phyloP scores from a whole-genome alignment of 1,140 invertebrate species.

The Atta texana region DNA sequence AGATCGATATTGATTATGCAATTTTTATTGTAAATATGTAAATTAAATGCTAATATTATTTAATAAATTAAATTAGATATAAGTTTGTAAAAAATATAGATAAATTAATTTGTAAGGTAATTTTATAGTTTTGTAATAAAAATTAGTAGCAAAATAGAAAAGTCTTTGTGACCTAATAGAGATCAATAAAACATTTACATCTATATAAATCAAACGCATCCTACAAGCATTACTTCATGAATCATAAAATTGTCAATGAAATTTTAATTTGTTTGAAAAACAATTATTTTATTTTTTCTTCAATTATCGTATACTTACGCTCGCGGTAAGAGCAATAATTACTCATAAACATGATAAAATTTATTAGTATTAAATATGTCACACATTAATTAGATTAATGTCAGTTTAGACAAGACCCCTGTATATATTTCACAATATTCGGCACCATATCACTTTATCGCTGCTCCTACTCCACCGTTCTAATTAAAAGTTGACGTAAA shows the following conservation, averaged over 20 bases:
- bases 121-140: too few species aligned
- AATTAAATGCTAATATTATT: not conserved
- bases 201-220: not conserved
- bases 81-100: too few species aligned
- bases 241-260: not conserved
- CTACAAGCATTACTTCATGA: not conserved
- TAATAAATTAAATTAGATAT: not conserved
- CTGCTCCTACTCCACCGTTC: too few species aligned
- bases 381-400: slow-evolving; percentile 43
- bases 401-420: slow-evolving; percentile 4
- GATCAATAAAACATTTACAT: too few species aligned
- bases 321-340: not conserved
- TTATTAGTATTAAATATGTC: slow-evolving; percentile 23
- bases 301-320: not conserved
- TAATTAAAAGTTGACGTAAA: slow-evolving; percentile 59
- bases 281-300: not conserved
- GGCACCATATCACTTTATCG: not conserved
- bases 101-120: too few species aligned
- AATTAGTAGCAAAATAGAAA: too few species aligned
- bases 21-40: not conserved
- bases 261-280: not conserved
- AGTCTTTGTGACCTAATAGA: too few species aligned
- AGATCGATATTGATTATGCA: slow-evolving; percentile 12
- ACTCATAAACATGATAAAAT: slow-evolving; percentile 27
- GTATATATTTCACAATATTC: slow-evolving; percentile 42